phyloP scores from a whole-genome alignment of 2,797 vertebrate species.

The Ptychobarbus kaznakovi region DNA sequence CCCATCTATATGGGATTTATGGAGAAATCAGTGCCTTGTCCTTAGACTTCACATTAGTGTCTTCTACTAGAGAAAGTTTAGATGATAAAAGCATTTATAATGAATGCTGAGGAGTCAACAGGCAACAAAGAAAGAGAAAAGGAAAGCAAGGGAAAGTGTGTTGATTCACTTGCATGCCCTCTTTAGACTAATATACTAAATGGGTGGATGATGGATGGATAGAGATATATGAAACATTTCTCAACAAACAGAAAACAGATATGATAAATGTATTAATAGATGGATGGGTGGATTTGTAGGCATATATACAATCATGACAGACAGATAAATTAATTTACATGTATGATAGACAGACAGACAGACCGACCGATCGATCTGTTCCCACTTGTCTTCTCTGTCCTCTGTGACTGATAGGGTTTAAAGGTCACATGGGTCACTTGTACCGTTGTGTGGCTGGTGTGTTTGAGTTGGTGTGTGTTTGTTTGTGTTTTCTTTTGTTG shows the following conservation, averaged over 20 bases:
- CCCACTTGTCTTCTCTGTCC: neutral
- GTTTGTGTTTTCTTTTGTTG: constrained; percentile 30
- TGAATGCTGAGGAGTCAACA: neutral
- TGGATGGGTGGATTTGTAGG: no score
- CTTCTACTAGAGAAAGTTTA: neutral
- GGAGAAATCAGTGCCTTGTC: neutral
- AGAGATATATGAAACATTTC: neutral
- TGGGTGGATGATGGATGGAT: neutral
- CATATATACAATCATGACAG: no score
- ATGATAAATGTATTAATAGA: no score
- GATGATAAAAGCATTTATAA: neutral
- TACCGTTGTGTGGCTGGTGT: constrained; percentile 10
- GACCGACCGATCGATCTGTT: neutral
- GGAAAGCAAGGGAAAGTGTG: neutral
- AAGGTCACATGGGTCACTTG: neutral
- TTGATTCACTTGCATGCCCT: neutral
- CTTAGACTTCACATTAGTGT: neutral
- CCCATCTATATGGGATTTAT: neutral
- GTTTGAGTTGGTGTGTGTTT: constrained; percentile 32
- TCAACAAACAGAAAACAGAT: no score
- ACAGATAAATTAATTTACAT: no score
- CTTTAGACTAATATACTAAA: neutral
- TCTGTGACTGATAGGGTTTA: neutral
- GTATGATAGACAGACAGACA: neutral
- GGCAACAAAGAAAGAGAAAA: neutral